phyloP scores from a whole-genome alignment of 2,113 vertebrate species.

The Symphodus melops region DNA sequence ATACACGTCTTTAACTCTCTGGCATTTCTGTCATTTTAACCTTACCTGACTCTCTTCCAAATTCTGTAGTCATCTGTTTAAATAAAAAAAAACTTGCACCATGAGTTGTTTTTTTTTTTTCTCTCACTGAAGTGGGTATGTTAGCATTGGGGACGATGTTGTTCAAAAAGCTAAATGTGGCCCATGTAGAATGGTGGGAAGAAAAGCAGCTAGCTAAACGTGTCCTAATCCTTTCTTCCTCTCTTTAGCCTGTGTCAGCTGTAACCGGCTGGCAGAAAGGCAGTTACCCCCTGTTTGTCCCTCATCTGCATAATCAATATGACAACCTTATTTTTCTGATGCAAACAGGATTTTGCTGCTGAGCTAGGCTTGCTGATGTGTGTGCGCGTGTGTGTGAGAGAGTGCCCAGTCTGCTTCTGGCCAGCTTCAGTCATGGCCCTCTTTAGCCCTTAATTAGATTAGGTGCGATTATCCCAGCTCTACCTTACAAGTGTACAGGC shows the following conservation, averaged over 20 bases:
- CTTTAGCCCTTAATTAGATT: conserved; percentile 99
- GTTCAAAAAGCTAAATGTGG: conserved; percentile 19
- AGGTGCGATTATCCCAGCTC: conserved; percentile 97
- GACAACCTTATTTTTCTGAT: conserved; percentile 99
- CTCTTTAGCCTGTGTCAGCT: conserved; percentile 90
- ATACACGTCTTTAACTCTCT: neutral
- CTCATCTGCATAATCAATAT: conserved; percentile 99
- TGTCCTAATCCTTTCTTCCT: conserved; percentile 76
- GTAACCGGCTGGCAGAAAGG: conserved; percentile 87
- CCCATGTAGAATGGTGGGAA: conserved; percentile 48
- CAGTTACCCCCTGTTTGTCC: conserved; percentile 86
- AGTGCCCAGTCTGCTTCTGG: conserved; percentile 78
- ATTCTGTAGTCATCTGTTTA: no score
- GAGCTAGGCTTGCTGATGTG: conserved; percentile 86
- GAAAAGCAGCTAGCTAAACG: conserved; percentile 67
- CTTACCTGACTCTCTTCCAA: no score
- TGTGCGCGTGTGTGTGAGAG: conserved; percentile 50
- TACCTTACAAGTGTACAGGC: conserved; percentile 99
- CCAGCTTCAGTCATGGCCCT: conserved; percentile 97
- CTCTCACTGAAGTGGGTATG: neutral
- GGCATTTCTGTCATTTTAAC: conserved; percentile 5
- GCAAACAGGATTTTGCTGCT: conserved; percentile 97
- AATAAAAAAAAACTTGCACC: no score
- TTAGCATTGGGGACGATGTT: conserved; percentile 18
- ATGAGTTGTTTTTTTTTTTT: no score